Conservation (phyloP, 2,888 invertebrate species). For the Chromoteleia sp. region DNA sequence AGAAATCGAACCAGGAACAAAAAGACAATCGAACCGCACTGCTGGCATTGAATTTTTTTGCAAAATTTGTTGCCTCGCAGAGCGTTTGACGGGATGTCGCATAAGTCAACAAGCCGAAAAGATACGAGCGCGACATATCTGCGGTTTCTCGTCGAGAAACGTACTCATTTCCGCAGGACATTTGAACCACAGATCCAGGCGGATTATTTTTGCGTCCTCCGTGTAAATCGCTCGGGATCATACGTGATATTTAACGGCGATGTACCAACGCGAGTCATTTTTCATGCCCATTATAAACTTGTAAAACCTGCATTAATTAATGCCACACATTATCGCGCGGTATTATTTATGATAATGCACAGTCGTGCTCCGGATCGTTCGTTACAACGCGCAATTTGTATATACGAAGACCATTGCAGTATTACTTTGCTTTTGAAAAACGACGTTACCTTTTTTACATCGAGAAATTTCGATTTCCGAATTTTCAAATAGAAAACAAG, state of each 20-base stretch:
- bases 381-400: conserved; percentile 30
- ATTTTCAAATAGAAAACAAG: no score
- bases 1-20: no score
- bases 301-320: conserved; percentile 60
- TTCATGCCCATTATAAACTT: conserved; percentile 59
- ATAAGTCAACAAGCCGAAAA: not conserved
- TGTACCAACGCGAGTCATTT: conserved; percentile 31
- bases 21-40: no score
- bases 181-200: conserved; percentile 12
- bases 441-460: not conserved
- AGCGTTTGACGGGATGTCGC: not conserved
- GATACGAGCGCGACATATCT: conserved; percentile 25
- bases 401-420: not conserved
- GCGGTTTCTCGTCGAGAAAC: conserved; percentile 33
- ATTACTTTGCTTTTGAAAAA: not conserved
- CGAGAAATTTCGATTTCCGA: not conserved
- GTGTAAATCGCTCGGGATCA: conserved; percentile 49
- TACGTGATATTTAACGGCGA: conserved; percentile 41
- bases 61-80: no score
- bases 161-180: conserved; percentile 32
- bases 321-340: conserved; percentile 40
- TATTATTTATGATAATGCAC: conserved; percentile 60
- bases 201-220: conserved; percentile 39
- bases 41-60: no score
- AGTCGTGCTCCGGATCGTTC: conserved; percentile 33